Evolutionary conservation across 1,140 invertebrate species (phyloP), one percentile per base, ranked within the genome.

Genomic region (Drosophila azteca): DNA sequence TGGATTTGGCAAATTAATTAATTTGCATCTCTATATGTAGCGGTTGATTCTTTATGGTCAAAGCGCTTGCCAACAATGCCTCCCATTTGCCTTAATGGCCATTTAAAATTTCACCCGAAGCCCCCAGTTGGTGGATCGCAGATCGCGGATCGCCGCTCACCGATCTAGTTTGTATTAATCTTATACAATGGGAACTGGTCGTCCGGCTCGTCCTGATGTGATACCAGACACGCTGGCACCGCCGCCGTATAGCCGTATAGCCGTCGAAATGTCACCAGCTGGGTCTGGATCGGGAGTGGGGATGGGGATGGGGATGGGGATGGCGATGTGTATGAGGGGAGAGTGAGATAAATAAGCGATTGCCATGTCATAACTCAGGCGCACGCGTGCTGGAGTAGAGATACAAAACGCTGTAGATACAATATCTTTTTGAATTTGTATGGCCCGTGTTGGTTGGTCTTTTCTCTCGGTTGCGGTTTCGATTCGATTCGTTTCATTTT

Each of bases 101-200:
- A 88, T 79, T 88, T 84, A 79, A 88, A 87, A 89, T 88, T 83
- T 89, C 83, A 83, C 83, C 79, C 51, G 46, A 74, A 79, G 54
- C 69, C 55, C 57, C 3, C 31, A 11, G 31, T 3, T 3, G 6
- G 29, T 8, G 0, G 8, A 31, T 31, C 31, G 9, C 35, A 52
- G 72, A 7, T 24, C 24, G 6, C 26, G 7, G 8, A 9, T 31
- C 29, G 11, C 35, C 35, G 35, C 35, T 39, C 11, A 13, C 11
- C 35, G 75, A 67, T 80, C 75, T 79, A 66, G 53, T 87, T 87
- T 70, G 68, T 52, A 68, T 66, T 81, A 77, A 76, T 79, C 83
- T 54, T 57, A 69, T 77, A 63, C 72, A 81, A 74, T 59, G 46
- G 64, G 51, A 83, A 75, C 70, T 74, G 61, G 70, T 74, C 53